phyloP scores from a whole-genome alignment of 2,797 vertebrate genomes.

The Chromis chromis region DNA sequence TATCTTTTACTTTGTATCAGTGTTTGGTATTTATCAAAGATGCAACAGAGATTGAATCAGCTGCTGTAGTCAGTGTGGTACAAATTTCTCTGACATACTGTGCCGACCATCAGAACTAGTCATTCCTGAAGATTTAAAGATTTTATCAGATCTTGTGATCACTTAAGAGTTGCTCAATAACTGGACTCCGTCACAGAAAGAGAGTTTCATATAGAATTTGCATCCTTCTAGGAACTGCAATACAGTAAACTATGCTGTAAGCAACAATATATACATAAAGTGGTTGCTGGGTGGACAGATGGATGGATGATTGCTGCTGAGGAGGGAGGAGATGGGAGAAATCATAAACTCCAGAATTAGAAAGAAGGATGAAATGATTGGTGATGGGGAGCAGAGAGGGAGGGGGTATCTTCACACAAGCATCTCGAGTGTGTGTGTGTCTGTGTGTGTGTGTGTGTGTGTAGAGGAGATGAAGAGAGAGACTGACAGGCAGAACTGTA shows the following conservation, averaged over 20 bases:
- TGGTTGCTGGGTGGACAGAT: constrained; percentile 67
- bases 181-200: neutral
- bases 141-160: neutral
- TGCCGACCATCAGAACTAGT: no score
- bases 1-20: no score
- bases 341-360: constrained; percentile 69
- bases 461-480: constrained; percentile 53
- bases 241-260: constrained; percentile 26
- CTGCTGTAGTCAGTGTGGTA: no score
- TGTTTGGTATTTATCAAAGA: no score
- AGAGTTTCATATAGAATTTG: neutral
- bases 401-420: constrained; percentile 14
- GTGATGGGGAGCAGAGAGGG: constrained; percentile 11
- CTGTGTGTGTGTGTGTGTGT: constrained; percentile 7
- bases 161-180: neutral
- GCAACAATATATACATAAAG: constrained; percentile 24
- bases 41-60: no score
- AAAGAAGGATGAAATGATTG: constrained; percentile 62
- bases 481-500: constrained; percentile 81
- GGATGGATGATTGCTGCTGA: constrained; percentile 70
- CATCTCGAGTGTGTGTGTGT: constrained; percentile 39
- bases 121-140: no score
- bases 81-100: no score
- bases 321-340: constrained; percentile 63
- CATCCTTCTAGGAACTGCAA: neutral